phyloP scores from a whole-genome alignment of 2,888 invertebrate species.

The Ceramica pisi region DNA sequence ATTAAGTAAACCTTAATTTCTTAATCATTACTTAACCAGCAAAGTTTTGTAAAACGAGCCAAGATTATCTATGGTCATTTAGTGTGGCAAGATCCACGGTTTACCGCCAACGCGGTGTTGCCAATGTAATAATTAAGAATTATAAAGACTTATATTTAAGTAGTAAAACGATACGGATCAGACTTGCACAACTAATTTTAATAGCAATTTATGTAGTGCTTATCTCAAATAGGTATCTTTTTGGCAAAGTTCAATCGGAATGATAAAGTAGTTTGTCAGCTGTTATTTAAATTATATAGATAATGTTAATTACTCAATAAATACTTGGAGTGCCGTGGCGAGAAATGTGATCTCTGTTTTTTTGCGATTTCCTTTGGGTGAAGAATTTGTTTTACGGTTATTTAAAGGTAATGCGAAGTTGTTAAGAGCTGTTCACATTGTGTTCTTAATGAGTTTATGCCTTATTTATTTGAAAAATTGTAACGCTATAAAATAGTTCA shows the following conservation, averaged over 20 bases:
- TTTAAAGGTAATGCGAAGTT: background rate
- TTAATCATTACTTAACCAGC: conserved; percentile 45
- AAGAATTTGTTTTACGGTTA: conserved; percentile 1
- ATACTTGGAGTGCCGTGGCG: conserved; percentile 34
- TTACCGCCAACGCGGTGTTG: conserved; percentile 57
- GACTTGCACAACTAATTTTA: conserved; percentile 73
- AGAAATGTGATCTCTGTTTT: conserved; percentile 37
- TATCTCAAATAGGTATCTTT: conserved; percentile 79
- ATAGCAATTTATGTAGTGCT: conserved; percentile 73
- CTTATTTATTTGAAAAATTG: conserved; percentile 1
- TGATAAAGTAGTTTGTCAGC: conserved; percentile 62
- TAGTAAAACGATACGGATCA: conserved; percentile 72
- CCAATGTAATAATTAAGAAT: conserved; percentile 68
- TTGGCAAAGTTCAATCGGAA: conserved; percentile 76
- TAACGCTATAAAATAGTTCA: background rate
- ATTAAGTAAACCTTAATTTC: conserved; percentile 51
- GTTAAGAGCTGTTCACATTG: conserved; percentile 10
- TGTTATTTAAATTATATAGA: conserved; percentile 60
- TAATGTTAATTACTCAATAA: conserved; percentile 64
- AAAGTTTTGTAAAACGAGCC: conserved; percentile 46
- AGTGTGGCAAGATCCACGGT: conserved; percentile 56
- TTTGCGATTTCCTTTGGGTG: conserved; percentile 19
- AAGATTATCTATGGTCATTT: conserved; percentile 58
- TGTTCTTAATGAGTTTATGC: conserved; percentile 13
- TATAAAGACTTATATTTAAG: conserved; percentile 62